These are phyloP conservation scores for Andrena fulva DNA, from an alignment of 2,888 invertebrate species.

Conservation along the genomic window DNA sequence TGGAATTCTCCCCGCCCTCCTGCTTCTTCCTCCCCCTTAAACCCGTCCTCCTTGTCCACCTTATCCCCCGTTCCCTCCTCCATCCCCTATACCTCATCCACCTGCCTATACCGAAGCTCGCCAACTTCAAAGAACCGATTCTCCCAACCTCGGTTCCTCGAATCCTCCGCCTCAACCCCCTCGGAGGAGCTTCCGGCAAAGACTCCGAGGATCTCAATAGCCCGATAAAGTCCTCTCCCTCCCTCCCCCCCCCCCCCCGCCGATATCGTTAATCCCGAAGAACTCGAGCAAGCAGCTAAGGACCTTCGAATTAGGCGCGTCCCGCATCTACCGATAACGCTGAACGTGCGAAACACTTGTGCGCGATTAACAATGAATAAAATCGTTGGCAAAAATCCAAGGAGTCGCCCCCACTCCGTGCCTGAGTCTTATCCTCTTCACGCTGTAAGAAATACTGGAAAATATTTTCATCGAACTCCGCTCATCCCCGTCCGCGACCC, in stretches of 20 bases:
- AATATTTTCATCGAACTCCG: slow-evolving; percentile 6
- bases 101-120: background rate
- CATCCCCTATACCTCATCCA: background rate
- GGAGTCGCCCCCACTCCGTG: background rate
- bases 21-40: background rate
- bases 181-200: background rate
- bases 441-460: slow-evolving; percentile 24
- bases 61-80: background rate
- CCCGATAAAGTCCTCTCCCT: slow-evolving; percentile 3
- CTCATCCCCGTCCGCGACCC: too few relatives aligned
- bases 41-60: slow-evolving; percentile 1
- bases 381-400: slow-evolving; percentile 23
- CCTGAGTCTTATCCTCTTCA: background rate
- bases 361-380: slow-evolving; percentile 27
- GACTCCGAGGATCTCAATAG: background rate
- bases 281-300: slow-evolving; percentile 16
- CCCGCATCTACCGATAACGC: background rate
- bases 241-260: background rate
- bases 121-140: slow-evolving; percentile 35
- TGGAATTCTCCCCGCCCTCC: background rate
- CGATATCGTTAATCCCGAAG: slow-evolving; percentile 21
- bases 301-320: slow-evolving; percentile 5
- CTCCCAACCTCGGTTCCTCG: background rate
- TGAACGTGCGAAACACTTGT: slow-evolving; percentile 26
- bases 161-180: background rate